Evolutionary conservation across 2,797 vertebrate species (phyloP).

Genomic region (Coregonus ussuriensis): DNA sequence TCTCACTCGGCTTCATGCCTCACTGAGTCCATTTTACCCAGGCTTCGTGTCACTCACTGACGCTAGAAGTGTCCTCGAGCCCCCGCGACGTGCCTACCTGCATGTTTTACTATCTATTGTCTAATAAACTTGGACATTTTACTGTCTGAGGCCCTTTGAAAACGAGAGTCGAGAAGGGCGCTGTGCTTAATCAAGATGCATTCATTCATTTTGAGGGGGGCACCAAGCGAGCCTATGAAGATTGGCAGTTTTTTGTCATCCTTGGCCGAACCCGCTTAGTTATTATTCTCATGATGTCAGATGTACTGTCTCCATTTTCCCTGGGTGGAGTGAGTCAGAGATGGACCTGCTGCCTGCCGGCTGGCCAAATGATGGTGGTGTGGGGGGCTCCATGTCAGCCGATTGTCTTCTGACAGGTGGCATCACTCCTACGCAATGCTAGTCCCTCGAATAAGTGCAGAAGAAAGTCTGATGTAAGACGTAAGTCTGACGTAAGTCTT

Average conservation of each 20-base stretch:
- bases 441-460: not conserved
- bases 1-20: not conserved
- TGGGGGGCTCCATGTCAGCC: not conserved
- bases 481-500: no score
- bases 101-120: not conserved
- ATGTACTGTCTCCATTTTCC: not conserved
- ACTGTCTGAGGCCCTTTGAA: not conserved
- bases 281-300: not conserved
- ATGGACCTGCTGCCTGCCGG: not conserved
- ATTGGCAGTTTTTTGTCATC: not conserved
- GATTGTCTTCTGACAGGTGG: not conserved
- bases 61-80: not conserved
- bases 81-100: not conserved
- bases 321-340: not conserved
- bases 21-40: not conserved
- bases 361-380: not conserved
- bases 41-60: not conserved
- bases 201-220: not conserved
- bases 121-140: not conserved
- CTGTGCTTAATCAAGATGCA: not conserved
- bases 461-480: no score
- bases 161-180: not conserved
- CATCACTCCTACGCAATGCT: not conserved
- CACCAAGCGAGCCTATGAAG: not conserved
- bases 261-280: not conserved